Base-by-base conservation (phyloP, 2,888 invertebrate species). In the Pelosia muscerda region DNA sequence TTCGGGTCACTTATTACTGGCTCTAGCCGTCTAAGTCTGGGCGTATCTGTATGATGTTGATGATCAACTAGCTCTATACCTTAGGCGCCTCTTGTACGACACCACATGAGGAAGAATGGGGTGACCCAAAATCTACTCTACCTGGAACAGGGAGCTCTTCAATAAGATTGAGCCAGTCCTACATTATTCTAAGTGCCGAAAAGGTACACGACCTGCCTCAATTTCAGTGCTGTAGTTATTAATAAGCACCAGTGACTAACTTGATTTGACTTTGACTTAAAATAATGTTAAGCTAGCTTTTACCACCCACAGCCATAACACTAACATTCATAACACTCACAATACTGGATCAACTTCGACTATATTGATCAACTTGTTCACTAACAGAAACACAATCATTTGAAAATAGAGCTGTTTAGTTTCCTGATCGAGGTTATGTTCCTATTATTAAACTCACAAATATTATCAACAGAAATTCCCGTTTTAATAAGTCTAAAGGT, bases 231-330 rank as follows among this genome's bases (percentile, higher is more conserved):
- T n/a, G 13, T 42, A 19, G 19, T 19, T 42, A 26, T 31, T 58
- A 11, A 31, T 31, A 58, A 19, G n/a, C 49, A 49, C 49, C 49
- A 8, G 19, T 49, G 6, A 49, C 42, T 19, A 38, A 38, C n/a
- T n/a, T n/a, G n/a, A n/a, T n/a, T n/a, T n/a, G n/a, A n/a, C n/a
- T n/a, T n/a, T n/a, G n/a, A n/a, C n/a, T n/a, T 38, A 38, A 38
- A 15, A 38, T 38, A 38, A 38, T 15, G 38, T 15, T 38, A 15
- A 38, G 15, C 15, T 38, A 15, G 38, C 38, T 38, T 15, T 38
- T 42, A 42, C 49, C 49, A 49, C 49, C 49, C 49, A 49, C 49
- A 49, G 49, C 49, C 49, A 49, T 19, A 49, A 49, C 49, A 49
- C 49, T 49, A 34, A 34, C 34, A 13, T 34, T 2, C n/a, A 49